phyloP scores from a whole-genome alignment of 2,113 vertebrate genomes.

The Upupa epops region DNA sequence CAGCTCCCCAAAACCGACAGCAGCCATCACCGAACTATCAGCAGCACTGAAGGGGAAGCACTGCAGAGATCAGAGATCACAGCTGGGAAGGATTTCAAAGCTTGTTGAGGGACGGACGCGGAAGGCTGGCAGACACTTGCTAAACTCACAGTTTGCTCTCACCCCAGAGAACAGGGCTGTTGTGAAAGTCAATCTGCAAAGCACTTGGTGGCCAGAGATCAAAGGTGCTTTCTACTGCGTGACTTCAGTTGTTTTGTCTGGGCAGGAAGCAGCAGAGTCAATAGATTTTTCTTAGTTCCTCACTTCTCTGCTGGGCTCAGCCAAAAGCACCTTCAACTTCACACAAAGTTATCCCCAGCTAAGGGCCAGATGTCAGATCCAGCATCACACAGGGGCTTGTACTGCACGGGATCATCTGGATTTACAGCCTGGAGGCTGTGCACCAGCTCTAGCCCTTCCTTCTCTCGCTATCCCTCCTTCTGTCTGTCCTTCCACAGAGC shows the following conservation, averaged over 20 bases:
- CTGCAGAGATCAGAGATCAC: not conserved
- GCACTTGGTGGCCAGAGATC: not conserved
- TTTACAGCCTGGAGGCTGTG: too few species aligned
- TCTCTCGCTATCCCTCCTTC: too few species aligned
- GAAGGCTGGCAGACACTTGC: not conserved
- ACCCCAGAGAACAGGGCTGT: not conserved
- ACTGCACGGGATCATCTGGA: too few species aligned
- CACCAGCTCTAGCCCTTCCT: not conserved
- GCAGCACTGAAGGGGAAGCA: not conserved
- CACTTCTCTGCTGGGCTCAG: rapidly evolving
- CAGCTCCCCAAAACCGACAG: not conserved
- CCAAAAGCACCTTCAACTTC: not conserved
- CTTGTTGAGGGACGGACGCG: not conserved
- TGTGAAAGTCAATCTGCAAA: not conserved
- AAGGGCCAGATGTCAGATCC: not conserved
- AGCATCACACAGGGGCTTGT: too few species aligned
- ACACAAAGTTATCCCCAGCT: not conserved
- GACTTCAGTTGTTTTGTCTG: not conserved
- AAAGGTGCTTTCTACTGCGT: not conserved
- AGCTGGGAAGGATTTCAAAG: not conserved
- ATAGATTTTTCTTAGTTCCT: not conserved
- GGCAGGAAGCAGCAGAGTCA: not conserved
- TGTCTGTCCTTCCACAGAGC: not conserved
- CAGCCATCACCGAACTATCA: not conserved
- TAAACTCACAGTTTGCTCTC: slow-evolving; percentile 26